These are phyloP conservation scores for Drosophila borborema DNA, from an alignment of 2,888 invertebrate genomes.

Conservation along the genomic window DNA sequence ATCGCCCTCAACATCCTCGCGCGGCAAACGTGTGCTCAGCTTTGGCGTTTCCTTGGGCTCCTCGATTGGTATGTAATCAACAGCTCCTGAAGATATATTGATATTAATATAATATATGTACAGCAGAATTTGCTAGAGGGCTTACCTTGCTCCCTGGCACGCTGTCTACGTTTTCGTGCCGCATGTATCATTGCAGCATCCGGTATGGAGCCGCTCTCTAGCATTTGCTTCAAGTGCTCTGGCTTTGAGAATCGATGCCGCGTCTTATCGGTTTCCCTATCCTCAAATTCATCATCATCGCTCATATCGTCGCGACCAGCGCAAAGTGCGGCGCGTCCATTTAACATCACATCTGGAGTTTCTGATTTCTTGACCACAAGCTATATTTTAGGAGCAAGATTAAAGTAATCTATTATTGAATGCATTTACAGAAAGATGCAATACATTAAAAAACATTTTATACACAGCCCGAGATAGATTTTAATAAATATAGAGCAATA, in stretches of 20 bases:
- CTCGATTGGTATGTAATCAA: constrained; percentile 87
- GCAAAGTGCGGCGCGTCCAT: constrained; percentile 93
- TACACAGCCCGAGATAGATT: constrained; percentile 13
- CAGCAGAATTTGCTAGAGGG: background rate
- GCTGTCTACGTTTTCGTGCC: constrained; percentile 96
- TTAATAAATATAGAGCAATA: background rate
- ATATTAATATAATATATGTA: background rate
- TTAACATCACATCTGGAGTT: constrained; percentile 88
- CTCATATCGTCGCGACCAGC: constrained; percentile 90
- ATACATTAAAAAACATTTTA: background rate
- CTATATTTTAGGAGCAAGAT: constrained; percentile 77
- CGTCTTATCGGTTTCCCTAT: constrained; percentile 84
- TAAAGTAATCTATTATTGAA: constrained; percentile 35
- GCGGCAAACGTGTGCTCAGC: constrained; percentile 88
- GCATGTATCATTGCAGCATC: constrained; percentile 99
- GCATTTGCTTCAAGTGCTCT: constrained; percentile 91
- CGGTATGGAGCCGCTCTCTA: constrained; percentile 96
- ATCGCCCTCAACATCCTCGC: constrained; percentile 92
- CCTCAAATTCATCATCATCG: constrained; percentile 87
- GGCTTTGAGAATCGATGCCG: constrained; percentile 87
- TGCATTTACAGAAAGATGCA: background rate
- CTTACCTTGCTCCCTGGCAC: constrained; percentile 92
- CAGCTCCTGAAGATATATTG: constrained; percentile 85
- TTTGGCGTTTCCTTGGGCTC: constrained; percentile 84
- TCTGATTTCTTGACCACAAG: constrained; percentile 87